Evolutionary conservation across 2,113 vertebrate genomes (phyloP).

Genomic region (Solea solea): DNA sequence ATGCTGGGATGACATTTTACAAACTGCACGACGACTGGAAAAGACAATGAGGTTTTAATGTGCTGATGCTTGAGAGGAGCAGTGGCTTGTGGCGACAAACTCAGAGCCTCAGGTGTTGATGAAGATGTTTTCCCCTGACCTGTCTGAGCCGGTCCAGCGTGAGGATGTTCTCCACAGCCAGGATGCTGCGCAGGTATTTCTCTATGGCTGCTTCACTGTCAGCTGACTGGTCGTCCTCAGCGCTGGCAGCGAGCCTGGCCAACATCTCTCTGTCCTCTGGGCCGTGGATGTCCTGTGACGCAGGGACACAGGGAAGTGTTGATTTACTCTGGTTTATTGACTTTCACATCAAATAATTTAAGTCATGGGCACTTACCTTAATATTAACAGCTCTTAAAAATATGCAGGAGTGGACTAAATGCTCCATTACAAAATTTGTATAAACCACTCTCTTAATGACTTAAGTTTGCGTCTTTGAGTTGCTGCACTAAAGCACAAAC

Average conservation of each 20-base stretch:
- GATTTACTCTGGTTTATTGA: not conserved
- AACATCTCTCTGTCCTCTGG: constrained; percentile 93
- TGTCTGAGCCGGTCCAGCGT: constrained; percentile 93
- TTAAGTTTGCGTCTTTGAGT: too few relatives aligned
- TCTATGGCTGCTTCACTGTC: constrained; percentile 93
- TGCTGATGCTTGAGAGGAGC: too few relatives aligned
- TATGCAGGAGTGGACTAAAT: too few relatives aligned
- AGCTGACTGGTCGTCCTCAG: constrained; percentile 85
- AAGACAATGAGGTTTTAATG: constrained; percentile 12
- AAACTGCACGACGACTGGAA: not conserved
- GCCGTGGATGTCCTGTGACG: constrained; percentile 90
- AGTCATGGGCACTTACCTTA: not conserved
- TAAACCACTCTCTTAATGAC: too few relatives aligned
- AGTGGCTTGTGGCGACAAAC: too few relatives aligned
- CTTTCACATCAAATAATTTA: not conserved
- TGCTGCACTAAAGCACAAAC: too few relatives aligned
- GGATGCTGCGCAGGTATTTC: constrained; percentile 91
- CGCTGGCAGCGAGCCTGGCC: constrained; percentile 90
- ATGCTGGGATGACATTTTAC: not conserved
- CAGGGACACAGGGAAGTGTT: not conserved
- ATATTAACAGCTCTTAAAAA: too few relatives aligned
- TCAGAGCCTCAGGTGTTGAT: not conserved
- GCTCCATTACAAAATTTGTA: too few relatives aligned
- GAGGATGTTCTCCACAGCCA: constrained; percentile 96
- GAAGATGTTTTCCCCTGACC: constrained; percentile 70